Evolutionary conservation across 1,140 invertebrate species (phyloP).

Genomic region (Pseudomyrmex concolor): DNA sequence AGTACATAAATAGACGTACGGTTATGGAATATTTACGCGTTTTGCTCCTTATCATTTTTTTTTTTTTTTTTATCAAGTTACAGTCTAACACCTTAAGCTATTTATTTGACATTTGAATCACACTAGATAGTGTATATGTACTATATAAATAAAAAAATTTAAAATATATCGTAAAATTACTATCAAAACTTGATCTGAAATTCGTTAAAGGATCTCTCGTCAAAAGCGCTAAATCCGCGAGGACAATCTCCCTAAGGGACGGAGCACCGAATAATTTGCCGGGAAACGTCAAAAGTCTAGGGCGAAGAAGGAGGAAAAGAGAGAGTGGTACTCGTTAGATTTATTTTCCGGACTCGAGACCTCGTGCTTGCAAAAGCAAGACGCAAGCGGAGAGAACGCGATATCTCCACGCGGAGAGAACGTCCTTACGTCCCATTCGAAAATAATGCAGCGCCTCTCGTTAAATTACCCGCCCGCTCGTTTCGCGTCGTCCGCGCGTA

Average conservation of each 20-base stretch:
- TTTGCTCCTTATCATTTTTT: neutral
- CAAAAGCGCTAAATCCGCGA: neutral
- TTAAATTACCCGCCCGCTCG: constrained; percentile 54
- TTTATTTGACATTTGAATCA: no score
- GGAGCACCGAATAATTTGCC: neutral
- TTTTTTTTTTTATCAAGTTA: neutral
- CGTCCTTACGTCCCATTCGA: constrained; percentile 55
- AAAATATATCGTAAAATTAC: neutral
- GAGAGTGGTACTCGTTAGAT: constrained; percentile 30
- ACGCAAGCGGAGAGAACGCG: constrained; percentile 14
- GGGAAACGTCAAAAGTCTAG: constrained; percentile 5
- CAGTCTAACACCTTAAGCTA: no score
- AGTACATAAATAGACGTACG: neutral
- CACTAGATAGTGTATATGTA: no score
- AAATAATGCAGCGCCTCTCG: constrained; percentile 56
- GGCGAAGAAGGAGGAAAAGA: no score
- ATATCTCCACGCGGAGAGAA: constrained; percentile 20
- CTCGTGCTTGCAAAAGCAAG: constrained; percentile 27
- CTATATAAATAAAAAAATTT: no score
- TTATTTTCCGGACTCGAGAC: constrained; percentile 18
- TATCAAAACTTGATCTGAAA: neutral
- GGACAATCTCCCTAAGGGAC: neutral
- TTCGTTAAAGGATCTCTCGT: neutral
- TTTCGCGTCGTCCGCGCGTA: constrained; percentile 12
- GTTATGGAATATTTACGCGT: neutral